Evolutionary conservation across 2,113 vertebrate species (phyloP), one percentile per base, ranked within the genome.

Genomic region (Trematomus loennbergii): DNA sequence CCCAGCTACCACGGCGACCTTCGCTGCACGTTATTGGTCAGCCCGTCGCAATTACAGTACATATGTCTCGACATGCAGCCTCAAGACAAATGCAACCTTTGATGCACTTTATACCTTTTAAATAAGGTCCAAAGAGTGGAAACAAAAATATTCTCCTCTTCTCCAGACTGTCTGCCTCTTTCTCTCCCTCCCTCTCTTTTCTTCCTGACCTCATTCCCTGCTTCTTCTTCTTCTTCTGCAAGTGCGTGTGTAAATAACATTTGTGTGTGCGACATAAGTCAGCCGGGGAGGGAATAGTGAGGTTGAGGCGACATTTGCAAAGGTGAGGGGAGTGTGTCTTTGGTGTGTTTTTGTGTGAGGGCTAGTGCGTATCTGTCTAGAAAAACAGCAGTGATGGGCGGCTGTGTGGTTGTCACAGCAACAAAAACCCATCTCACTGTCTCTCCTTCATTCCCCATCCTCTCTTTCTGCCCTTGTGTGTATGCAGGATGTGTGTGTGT

Each of bases 401-500:
- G 77, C 81, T 54, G 50, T 16, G 73, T 59, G 45, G 85, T 89
- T 88, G 78, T 90, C 88, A 91, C 78, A 79, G 91, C 85, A 89
- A 90, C 86, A 67, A 82, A 78, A 85, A 22, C 12, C 49, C 63
- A 6, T 57, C 74, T 58, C 43, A 0, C 67, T 48, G 59, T 57
- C 54, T 83, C 61, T 33, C 29, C 65, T 68, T 77, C 63, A 48
- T 49, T 29, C 71, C 58, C 22, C 12, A 5, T 79, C 77, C 59
- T 80, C 70, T 82, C 50, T 17, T 40, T 61, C 50, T 83, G 71
- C n/a, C 73, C 75, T 66, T 78, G 64, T 62, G 46, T 70, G 81
- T 65, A 54, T 73, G 61, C 70, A 73, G 68, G 52, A 36, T 70
- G 63, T 58, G 9, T 22, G 53, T 72, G 87, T 61, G 87, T 84